A percentile compares a stretch with the other conserved stretches of the same genome.
These are phyloP conservation scores for Mayetiola destructor DNA, from an alignment of 2,888 invertebrate species.

Conservation along the genomic window DNA sequence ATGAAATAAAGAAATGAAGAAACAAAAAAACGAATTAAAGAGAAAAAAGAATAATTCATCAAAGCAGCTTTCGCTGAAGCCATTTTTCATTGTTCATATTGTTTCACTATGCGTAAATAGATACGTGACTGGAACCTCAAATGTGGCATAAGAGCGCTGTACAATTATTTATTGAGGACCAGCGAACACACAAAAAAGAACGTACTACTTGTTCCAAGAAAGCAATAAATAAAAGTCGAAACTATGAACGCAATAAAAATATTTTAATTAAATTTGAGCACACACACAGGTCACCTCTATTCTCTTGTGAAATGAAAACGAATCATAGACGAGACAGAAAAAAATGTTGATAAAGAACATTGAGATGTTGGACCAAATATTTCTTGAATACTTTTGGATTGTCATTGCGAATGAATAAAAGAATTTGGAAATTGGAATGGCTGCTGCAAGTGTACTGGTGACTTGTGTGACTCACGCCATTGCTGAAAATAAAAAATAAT, in stretches of 20 bases:
- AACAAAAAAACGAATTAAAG: too few species aligned
- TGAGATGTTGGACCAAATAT: neutral
- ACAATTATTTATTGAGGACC: too few species aligned
- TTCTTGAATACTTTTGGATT: too few species aligned
- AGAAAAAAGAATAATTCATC: too few species aligned
- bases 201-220: neutral
- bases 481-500: neutral
- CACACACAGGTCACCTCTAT: slow-evolving; percentile 11
- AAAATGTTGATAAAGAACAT: too few species aligned
- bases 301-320: slow-evolving; percentile 4
- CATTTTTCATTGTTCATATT: too few species aligned
- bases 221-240: slow-evolving; percentile 11
- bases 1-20: too few species aligned
- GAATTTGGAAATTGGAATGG: neutral
- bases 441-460: too few species aligned
- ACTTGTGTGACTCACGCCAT: slow-evolving; percentile 9
- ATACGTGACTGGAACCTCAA: too few species aligned
- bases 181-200: neutral
- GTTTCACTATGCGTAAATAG: too few species aligned
- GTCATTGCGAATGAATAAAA: neutral
- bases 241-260: slow-evolving; percentile 2
- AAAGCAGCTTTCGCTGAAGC: too few species aligned
- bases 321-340: neutral
- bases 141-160: too few species aligned
- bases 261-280: slow-evolving; percentile 11